phyloP scores from a whole-genome alignment of 2,888 invertebrate genomes.

The Drosophila parthenogenetica region DNA sequence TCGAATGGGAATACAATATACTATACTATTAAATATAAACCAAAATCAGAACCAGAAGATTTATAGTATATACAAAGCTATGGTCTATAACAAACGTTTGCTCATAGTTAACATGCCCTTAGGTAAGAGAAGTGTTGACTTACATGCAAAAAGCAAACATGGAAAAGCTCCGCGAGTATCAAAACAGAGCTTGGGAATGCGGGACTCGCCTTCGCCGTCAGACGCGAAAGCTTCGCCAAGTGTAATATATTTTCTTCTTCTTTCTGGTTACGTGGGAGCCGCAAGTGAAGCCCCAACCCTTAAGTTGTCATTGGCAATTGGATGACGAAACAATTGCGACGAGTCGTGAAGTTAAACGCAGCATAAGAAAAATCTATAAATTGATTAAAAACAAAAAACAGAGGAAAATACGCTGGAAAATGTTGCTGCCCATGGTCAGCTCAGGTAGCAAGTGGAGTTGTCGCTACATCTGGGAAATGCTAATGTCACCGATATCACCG shows the following conservation, averaged over 20 bases:
- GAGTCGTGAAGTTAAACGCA: slow-evolving; percentile 35
- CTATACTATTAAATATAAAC: not conserved
- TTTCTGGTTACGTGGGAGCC: slow-evolving; percentile 47
- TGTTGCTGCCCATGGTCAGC: slow-evolving; percentile 64
- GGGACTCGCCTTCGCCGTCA: slow-evolving; percentile 13
- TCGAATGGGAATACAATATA: not conserved
- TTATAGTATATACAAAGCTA: not conserved
- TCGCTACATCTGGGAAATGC: slow-evolving; percentile 59
- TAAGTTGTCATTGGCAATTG: slow-evolving; percentile 50
- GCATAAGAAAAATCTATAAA: slow-evolving; percentile 69
- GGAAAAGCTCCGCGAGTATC: slow-evolving; percentile 54
- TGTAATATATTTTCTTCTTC: slow-evolving; percentile 11
- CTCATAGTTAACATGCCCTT: not conserved
- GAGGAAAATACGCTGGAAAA: slow-evolving; percentile 24
- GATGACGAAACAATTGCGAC: slow-evolving; percentile 72
- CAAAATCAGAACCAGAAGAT: no score
- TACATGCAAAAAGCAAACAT: slow-evolving; percentile 39
- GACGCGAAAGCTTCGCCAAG: slow-evolving; percentile 53
- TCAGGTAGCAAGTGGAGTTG: slow-evolving; percentile 55
- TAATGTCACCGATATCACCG: slow-evolving; percentile 82
- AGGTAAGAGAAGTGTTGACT: not conserved
- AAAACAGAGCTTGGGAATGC: slow-evolving; percentile 65
- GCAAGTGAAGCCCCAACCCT: slow-evolving; percentile 40
- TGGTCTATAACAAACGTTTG: not conserved
- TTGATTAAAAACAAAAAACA: slow-evolving; percentile 62